Base-by-base conservation (phyloP, 2,113 vertebrate genomes). In the Cynopterus brachyotis region DNA sequence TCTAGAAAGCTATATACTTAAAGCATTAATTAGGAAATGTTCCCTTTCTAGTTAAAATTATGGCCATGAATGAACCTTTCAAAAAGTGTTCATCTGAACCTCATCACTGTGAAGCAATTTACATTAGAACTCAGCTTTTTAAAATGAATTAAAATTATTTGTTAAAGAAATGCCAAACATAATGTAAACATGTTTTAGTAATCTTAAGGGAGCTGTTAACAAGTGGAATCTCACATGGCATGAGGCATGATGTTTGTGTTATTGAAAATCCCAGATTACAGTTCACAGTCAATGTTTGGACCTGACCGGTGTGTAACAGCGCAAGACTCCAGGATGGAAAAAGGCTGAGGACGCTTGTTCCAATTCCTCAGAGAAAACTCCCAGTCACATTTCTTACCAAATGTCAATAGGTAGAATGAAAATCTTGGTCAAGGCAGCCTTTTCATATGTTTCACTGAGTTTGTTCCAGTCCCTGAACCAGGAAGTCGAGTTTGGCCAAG, bases 251-350 rank as follows among this genome's bases (percentile, higher is more conserved):
- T 85, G 32, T 55, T 42, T 35, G 45, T 30, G 15, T 64, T n/a
- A 15, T 28, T 42, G 24, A 42, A 35, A 89, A 9, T 30, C 45
- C 66, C 13, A 13, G n/a, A 42, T 35, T 37, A 15, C 5, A 16
- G n/a, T 1, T 32, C 53, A 9, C n/a, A 0, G 45, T 3, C 22
- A 4, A 32, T 22, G 28, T 22, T 40, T 47, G 50, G 64, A 26
- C 53, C 10, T 53, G n/a, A 8, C 20, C 2, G 64, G 26, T 0
- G 0, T 47, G 64, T 60, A 4, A 35, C 30, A 1, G 8, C 0
- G 1, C 22, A 28, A 70, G 30, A 28, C 22, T 5, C 55, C 8
- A 26, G 45, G 10, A 15, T 30, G 57, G 35, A 17, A 20, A 7
- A 11, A 7, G 66, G 20, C 57, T 2, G 35, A 53, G 42, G 32